phyloP scores from a whole-genome alignment of 2,888 invertebrate genomes.

The Napeogenes sylphis region DNA sequence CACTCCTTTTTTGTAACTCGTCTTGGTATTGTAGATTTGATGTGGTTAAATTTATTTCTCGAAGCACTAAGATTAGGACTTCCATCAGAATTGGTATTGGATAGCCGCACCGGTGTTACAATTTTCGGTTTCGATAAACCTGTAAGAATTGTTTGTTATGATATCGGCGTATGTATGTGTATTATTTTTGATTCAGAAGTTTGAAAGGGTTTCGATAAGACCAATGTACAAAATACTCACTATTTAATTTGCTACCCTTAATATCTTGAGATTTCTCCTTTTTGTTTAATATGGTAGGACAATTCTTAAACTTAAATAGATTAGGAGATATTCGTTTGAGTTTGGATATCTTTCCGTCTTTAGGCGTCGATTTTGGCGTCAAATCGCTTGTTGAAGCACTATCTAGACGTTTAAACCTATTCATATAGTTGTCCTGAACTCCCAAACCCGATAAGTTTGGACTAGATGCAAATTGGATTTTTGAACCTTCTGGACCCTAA shows the following conservation, averaged over 20 bases:
- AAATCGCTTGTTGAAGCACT: conserved; percentile 61
- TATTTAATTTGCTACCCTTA: conserved; percentile 48
- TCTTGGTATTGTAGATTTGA: conserved; percentile 69
- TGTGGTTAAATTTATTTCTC: conserved; percentile 60
- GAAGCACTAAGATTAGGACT: conserved; percentile 54
- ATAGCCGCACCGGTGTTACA: conserved; percentile 46
- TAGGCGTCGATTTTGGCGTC: conserved; percentile 34
- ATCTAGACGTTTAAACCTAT: conserved; percentile 49
- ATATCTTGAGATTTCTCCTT: conserved; percentile 39
- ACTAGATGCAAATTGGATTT: conserved; percentile 62
- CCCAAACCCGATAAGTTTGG: conserved; percentile 57
- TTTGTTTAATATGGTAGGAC: conserved; percentile 36
- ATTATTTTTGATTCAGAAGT: no score
- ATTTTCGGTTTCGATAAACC: conserved; percentile 57
- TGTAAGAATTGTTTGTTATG: conserved; percentile 34
- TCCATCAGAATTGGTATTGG: conserved; percentile 39
- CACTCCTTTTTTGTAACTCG: conserved; percentile 51
- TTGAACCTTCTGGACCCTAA: conserved; percentile 53
- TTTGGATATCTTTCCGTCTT: conserved; percentile 47
- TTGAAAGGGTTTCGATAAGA: no score
- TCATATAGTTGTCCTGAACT: conserved; percentile 45
- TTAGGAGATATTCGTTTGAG: conserved; percentile 59
- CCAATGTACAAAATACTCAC: conserved; percentile 41
- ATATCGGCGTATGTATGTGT: not conserved
- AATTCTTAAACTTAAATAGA: conserved; percentile 50